Conservation (phyloP, 2,113 vertebrate genomes). For the Stegastes partitus region DNA sequence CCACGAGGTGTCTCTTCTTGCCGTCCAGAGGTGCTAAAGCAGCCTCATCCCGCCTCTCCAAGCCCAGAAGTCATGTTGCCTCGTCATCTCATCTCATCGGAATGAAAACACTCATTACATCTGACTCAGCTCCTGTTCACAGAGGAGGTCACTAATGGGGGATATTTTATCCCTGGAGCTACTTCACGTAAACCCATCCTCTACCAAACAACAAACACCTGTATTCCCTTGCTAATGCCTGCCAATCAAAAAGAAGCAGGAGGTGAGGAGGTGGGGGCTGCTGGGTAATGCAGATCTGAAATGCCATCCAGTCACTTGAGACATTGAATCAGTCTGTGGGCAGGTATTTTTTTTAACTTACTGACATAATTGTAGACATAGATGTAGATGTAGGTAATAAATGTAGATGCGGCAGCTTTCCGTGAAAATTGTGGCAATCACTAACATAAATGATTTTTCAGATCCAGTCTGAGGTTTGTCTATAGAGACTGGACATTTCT, state of each 20-base stretch:
- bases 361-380: constrained; percentile 6
- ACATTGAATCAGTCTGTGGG: constrained; percentile 49
- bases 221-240: constrained; percentile 59
- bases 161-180: constrained; percentile 68
- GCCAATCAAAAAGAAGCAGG: constrained; percentile 49
- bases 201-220: constrained; percentile 73
- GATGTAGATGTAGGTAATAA: not conserved
- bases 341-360: constrained; percentile 33
- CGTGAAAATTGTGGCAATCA: not conserved
- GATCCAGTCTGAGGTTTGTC: not conserved
- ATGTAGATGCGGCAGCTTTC: constrained; percentile 22
- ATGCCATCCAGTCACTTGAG: constrained; percentile 63
- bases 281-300: constrained; percentile 52
- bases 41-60: constrained; percentile 52
- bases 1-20: constrained; percentile 69
- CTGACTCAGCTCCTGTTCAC: constrained; percentile 73
- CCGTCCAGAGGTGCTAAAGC: constrained; percentile 51
- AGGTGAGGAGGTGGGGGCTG: constrained; percentile 51
- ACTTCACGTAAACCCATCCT: constrained; percentile 63
- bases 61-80: constrained; percentile 65
- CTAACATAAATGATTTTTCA: constrained; percentile 12
- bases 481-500: not conserved
- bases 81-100: constrained; percentile 69
- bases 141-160: constrained; percentile 74
- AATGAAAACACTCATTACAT: constrained; percentile 76